A percentile compares a stretch with the other conserved stretches of the same genome.
These are phyloP conservation scores for Calliphora vicina DNA, from an alignment of 1,140 invertebrate species.

Conservation along the genomic window DNA sequence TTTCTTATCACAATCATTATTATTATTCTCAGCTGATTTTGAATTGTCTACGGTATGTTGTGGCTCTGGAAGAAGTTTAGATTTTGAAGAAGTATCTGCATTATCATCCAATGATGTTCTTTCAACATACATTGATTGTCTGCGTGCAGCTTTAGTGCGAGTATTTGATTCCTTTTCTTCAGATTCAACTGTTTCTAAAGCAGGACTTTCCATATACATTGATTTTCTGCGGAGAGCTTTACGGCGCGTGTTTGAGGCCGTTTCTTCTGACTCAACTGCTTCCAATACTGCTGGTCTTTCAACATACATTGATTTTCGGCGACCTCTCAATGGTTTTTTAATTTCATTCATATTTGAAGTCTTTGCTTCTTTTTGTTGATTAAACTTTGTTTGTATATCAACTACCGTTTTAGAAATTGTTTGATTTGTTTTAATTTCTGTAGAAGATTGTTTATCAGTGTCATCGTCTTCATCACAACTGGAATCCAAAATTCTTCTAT, in stretches of 20 bases:
- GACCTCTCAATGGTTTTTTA: background rate
- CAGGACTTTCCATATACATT: background rate
- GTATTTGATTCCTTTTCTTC: background rate
- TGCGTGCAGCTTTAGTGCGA: background rate
- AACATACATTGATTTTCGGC: conserved; percentile 5
- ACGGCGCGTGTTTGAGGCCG: too few species aligned
- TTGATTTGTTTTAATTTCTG: too few species aligned
- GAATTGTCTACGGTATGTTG: background rate
- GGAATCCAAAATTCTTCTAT: background rate
- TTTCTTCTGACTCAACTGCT: background rate
- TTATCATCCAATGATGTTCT: background rate
- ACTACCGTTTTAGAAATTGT: too few species aligned
- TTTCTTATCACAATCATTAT: background rate
- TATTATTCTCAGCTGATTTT: background rate
- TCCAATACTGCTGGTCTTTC: background rate
- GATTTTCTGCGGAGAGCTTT: background rate
- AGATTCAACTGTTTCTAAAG: background rate
- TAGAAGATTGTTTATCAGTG: too few species aligned
- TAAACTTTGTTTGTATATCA: too few species aligned
- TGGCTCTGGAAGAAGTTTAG: background rate
- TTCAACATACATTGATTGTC: background rate
- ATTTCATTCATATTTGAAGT: background rate
- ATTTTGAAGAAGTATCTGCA: background rate
- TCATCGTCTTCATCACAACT: background rate
- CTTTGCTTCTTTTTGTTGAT: too few species aligned